These are phyloP conservation scores for Panulirus ornatus DNA, from an alignment of 1,140 invertebrate genomes.

Conservation along the genomic window DNA sequence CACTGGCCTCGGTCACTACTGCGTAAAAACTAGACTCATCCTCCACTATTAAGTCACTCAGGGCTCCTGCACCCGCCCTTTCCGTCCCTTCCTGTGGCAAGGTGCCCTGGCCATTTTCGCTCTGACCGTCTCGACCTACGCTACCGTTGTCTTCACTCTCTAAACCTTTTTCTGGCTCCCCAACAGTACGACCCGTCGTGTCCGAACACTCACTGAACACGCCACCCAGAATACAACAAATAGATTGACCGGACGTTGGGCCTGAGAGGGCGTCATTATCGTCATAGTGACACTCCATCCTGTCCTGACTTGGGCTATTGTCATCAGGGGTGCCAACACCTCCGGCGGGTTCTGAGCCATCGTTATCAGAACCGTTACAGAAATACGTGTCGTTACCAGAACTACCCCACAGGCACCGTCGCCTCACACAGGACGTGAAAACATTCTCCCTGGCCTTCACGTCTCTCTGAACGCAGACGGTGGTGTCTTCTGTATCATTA, in stretches of 20 bases:
- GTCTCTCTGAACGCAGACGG: background rate
- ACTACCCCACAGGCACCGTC: background rate
- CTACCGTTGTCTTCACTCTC: background rate
- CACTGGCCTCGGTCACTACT: constrained; percentile 15
- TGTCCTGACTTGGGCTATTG: background rate
- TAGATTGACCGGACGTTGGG: background rate
- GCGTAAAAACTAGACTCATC: constrained; percentile 41
- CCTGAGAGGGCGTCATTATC: background rate
- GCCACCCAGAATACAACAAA: background rate
- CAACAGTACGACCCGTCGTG: background rate
- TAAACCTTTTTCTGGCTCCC: background rate
- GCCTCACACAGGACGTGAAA: background rate
- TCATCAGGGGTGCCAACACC: background rate
- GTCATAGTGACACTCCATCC: background rate
- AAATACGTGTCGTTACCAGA: too few relatives aligned
- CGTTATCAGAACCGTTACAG: background rate
- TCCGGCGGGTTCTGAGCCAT: background rate
- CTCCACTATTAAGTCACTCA: constrained; percentile 46
- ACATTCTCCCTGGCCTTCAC: background rate
- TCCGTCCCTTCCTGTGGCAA: background rate
- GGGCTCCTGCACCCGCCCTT: constrained; percentile 8
- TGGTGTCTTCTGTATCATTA: background rate
- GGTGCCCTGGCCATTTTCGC: background rate
- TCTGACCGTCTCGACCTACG: background rate
- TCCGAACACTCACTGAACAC: background rate